Percentiles rank a stretch among this genome's conserved stretches.
Conservation (phyloP, 2,888 invertebrate species). For the Ormyrus nitidulus region DNA sequence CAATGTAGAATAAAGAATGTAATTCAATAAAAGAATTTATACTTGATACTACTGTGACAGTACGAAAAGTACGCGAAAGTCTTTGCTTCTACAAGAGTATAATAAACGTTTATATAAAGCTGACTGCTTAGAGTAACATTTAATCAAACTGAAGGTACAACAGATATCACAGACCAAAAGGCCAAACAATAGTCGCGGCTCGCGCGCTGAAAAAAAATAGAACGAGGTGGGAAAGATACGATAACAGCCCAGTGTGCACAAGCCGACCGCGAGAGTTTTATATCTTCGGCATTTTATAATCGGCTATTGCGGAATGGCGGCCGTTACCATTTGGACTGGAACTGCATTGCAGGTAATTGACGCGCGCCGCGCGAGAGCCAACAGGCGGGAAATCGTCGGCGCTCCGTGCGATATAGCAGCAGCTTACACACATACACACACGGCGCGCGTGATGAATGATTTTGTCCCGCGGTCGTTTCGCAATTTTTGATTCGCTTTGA, state of each 20-base stretch:
- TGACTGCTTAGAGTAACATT: too few relatives aligned
- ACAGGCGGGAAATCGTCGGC: slow-evolving; percentile 33
- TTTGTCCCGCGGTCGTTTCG: slow-evolving; percentile 51
- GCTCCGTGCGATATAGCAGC: slow-evolving; percentile 27
- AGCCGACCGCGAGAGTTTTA: slow-evolving; percentile 3
- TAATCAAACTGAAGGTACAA: neutral
- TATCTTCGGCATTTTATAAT: slow-evolving; percentile 54
- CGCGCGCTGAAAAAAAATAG: neutral
- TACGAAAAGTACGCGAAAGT: too few relatives aligned
- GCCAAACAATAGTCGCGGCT: neutral
- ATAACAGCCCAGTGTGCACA: too few relatives aligned
- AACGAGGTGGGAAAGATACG: neutral
- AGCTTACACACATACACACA: neutral
- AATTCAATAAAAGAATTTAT: too few relatives aligned
- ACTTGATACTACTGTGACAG: too few relatives aligned
- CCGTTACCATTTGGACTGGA: slow-evolving; percentile 16
- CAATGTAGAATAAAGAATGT: too few relatives aligned
- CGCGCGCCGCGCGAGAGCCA: slow-evolving; percentile 6
- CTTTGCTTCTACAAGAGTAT: too few relatives aligned
- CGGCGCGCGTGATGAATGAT: slow-evolving; percentile 47
- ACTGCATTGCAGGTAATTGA: slow-evolving; percentile 43
- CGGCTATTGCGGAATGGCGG: slow-evolving; percentile 40
- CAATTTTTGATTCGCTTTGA: slow-evolving; percentile 49
- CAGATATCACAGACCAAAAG: neutral
- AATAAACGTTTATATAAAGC: too few relatives aligned